These are phyloP conservation scores for Scytalopus superciliaris DNA, from an alignment of 2,113 vertebrate genomes.

Conservation along the genomic window DNA sequence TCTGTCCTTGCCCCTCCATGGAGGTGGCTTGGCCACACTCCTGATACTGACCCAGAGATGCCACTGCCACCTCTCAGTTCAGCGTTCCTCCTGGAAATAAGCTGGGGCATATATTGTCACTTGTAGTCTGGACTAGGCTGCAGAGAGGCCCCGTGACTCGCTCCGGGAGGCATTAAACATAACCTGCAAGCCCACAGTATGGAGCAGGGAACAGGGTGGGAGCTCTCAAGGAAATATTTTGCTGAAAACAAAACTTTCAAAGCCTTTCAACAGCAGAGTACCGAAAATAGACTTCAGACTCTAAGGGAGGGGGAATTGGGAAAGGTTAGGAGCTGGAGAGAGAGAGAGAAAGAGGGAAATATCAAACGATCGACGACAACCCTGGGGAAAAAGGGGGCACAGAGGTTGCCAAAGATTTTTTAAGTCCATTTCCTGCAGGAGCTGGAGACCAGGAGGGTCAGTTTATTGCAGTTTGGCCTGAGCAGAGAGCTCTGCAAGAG, in stretches of 20 bases:
- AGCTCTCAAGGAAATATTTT: constrained; percentile 71
- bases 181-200: neutral
- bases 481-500: constrained; percentile 25
- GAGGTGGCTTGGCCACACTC: neutral
- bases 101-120: neutral
- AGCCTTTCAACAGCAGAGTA: constrained; percentile 52
- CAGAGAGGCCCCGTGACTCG: neutral
- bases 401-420: constrained; percentile 64
- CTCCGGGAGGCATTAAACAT: neutral
- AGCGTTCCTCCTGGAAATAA: neutral
- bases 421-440: constrained; percentile 60
- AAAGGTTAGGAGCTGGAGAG: constrained; percentile 47
- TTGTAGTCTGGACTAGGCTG: accelerated
- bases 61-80: neutral
- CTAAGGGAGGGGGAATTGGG: constrained; percentile 48
- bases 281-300: constrained; percentile 67
- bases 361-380: constrained; percentile 36
- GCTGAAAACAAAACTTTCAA: constrained; percentile 68
- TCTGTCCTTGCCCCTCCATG: neutral
- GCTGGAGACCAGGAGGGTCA: constrained; percentile 16
- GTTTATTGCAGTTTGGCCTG: constrained; percentile 38
- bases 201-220: constrained; percentile 19
- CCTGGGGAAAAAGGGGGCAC: constrained; percentile 52
- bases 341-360: constrained; percentile 30
- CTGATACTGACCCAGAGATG: neutral